Percentiles rank a stretch among this genome's conserved stretches.
Conservation (phyloP, 64 coral and sea anemone species). For the Montipora sp. region DNA sequence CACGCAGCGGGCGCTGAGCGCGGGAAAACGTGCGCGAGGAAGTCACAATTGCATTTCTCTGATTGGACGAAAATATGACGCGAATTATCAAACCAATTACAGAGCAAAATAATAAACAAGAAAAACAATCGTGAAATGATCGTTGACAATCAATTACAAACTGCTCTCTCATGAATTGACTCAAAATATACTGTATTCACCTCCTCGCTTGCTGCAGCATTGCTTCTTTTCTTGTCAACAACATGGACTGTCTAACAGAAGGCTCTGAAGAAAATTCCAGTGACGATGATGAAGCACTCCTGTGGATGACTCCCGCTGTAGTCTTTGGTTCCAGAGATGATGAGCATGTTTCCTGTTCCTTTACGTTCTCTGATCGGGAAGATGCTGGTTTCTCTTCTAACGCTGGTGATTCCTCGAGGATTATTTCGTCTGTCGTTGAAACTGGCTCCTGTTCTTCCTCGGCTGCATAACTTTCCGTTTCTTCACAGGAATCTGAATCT, state of each 20-base stretch:
- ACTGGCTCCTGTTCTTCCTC: not conserved
- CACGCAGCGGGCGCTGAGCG: too few species aligned
- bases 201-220: constrained; percentile 85
- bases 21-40: too few species aligned
- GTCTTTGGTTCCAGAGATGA: not conserved
- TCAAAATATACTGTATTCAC: not conserved
- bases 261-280: constrained; percentile 53
- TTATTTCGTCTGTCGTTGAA: not conserved
- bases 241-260: constrained; percentile 51
- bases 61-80: too few species aligned
- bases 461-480: not conserved
- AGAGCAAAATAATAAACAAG: too few species aligned
- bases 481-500: constrained; percentile 26
- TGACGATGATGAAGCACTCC: not conserved
- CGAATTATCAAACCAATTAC: too few species aligned
- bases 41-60: too few species aligned
- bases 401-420: not conserved
- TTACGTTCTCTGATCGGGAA: not conserved
- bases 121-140: too few species aligned
- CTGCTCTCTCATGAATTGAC: too few species aligned
- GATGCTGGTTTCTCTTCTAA: not conserved
- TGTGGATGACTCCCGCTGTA: constrained; percentile 1
- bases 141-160: too few species aligned
- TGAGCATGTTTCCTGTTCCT: not conserved
- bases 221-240: constrained; percentile 73